Percentiles rank a stretch among this genome's conserved stretches.
These are phyloP conservation scores for Panagrolaimus sp. DNA, from an alignment of 1,140 invertebrate genomes.

Conservation along the genomic window DNA sequence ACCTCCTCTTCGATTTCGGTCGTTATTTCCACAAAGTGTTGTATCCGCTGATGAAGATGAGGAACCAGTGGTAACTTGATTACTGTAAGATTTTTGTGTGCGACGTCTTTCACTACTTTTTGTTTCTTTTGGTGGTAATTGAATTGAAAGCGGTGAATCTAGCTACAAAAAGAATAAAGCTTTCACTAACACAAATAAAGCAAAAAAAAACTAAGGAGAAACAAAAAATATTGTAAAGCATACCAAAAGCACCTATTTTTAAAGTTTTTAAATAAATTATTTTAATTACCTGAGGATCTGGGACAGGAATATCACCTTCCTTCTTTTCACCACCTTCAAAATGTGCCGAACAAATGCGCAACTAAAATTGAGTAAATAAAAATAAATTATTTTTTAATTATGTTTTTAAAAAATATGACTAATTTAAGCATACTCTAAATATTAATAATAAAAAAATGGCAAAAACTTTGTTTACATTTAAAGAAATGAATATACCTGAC, in stretches of 20 bases:
- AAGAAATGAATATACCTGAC: slow-evolving; percentile 51
- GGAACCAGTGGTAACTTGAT: background rate
- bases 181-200: slow-evolving; percentile 18
- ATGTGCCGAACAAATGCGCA: slow-evolving; percentile 61
- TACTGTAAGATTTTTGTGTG: background rate
- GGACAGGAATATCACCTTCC: slow-evolving; percentile 61
- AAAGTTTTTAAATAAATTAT: background rate
- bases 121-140: slow-evolving; percentile 58
- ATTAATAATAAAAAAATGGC: background rate
- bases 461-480: slow-evolving; percentile 2
- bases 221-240: slow-evolving; percentile 12
- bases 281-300: slow-evolving; percentile 55
- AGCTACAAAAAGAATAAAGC: slow-evolving; percentile 43
- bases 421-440: background rate
- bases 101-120: slow-evolving; percentile 38
- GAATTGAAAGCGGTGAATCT: slow-evolving; percentile 57
- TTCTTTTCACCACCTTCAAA: slow-evolving; percentile 60
- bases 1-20: background rate
- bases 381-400: slow-evolving; percentile 10
- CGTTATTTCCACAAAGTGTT: background rate
- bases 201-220: slow-evolving; percentile 26
- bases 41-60: slow-evolving; percentile 6
- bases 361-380: slow-evolving; percentile 41
- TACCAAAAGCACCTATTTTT: background rate
- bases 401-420: background rate